Base-by-base conservation (phyloP, 2,113 vertebrate genomes). In the Siniperca chuatsi region DNA sequence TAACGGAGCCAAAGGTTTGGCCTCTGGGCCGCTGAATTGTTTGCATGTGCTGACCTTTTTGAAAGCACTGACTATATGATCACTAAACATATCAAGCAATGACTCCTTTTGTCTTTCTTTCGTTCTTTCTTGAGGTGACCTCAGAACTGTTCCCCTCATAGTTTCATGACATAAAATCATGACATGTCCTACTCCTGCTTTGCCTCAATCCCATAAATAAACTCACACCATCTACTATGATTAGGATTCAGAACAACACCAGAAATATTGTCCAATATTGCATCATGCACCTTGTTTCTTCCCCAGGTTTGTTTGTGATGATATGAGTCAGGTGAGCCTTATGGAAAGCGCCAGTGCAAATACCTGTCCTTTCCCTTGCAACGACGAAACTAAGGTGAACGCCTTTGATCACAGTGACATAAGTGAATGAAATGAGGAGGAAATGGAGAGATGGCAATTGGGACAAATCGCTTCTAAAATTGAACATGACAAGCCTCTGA, bases 401-500 rank as follows among this genome's bases (percentile, higher is more conserved):
- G 82, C 76, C 80, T 93, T 86, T 94, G 90, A 95, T 94, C 93
- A 85, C 64, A 35, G 69, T 92, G 91, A 94, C 90, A 90, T 91
- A 92, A 92, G 89, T 91, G 91, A 95, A 93, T 91, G 80, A 92
- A 94, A 95, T 93, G 84, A 94, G 86, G 72, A 88, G 88, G 86
- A 94, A 94, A 94, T 92, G 86, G 92, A 90, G 88, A 86, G 84
- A 83, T 90, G 79, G 87, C 90, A 87, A 96, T 93, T 92, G 94
- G 94, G 92, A 95, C 90, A 94, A 95, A 96, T 95, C 61, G 75
- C 84, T 71, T 88, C 35, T 48, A 57, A 93, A 94, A 95, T 93
- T 91, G 93, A 95, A 95, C 93, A 95, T 88, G 93, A 94, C 94
- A 94, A 88, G 87, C 55, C 87, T 94, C 93, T 95, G 94, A 95